phyloP scores from a whole-genome alignment of 2,797 vertebrate species.

The Setipinna tenuifilis region DNA sequence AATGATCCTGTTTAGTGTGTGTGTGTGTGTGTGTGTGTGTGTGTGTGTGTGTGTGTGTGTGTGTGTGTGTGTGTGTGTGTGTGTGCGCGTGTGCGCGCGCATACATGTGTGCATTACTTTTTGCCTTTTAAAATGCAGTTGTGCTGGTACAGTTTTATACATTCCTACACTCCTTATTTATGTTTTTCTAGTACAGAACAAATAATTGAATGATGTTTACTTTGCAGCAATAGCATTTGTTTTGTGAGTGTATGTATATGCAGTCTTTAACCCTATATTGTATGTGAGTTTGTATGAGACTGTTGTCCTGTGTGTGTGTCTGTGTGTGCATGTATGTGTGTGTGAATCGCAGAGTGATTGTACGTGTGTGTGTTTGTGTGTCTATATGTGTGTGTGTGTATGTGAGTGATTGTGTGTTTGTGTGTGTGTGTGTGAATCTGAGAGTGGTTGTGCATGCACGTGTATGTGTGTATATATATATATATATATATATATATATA shows the following conservation, averaged over 20 bases:
- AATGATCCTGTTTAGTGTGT: background rate
- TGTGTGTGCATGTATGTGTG: background rate
- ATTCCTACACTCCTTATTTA: too few species aligned
- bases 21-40: background rate
- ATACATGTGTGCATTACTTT: too few species aligned
- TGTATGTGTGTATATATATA: background rate
- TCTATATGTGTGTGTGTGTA: background rate
- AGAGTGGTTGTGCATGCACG: background rate
- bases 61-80: background rate
- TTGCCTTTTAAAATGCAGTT: too few species aligned
- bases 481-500: background rate
- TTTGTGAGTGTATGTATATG: background rate
- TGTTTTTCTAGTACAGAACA: too few species aligned
- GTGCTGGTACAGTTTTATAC: too few species aligned
- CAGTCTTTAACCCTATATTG: background rate
- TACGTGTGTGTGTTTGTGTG: background rate
- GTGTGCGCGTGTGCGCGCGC: too few species aligned
- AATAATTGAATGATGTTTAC: too few species aligned
- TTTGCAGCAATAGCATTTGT: too few species aligned
- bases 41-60: too few species aligned
- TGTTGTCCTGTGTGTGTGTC: background rate
- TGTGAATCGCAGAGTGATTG: background rate
- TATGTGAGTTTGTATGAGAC: background rate
- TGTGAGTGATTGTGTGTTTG: background rate
- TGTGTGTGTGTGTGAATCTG: background rate